Evolutionary conservation across 1,140 invertebrate species (phyloP).

Genomic region (Danaus plexippus): DNA sequence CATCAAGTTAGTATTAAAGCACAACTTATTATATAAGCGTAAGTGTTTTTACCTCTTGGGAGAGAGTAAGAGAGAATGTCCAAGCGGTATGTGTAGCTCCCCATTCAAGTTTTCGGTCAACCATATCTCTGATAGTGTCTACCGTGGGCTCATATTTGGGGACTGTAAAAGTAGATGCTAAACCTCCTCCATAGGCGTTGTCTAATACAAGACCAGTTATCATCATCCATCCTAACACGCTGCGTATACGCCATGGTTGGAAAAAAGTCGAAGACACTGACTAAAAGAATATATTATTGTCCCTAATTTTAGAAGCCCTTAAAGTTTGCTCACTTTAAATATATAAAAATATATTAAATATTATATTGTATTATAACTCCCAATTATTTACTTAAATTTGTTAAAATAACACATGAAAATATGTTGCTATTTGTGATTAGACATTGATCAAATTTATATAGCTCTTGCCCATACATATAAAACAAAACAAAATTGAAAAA

Average conservation of each 20-base stretch:
- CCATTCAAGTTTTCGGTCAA: constrained; percentile 68
- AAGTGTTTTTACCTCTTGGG: constrained; percentile 48
- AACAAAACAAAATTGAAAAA: too few relatives aligned
- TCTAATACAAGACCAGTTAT: constrained; percentile 65
- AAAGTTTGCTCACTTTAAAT: too few relatives aligned
- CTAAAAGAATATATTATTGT: constrained; percentile 20
- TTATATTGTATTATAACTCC: too few relatives aligned
- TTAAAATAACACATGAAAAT: too few relatives aligned
- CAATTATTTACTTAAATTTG: too few relatives aligned
- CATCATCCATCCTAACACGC: constrained; percentile 58
- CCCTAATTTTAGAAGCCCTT: too few relatives aligned
- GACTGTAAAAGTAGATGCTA: constrained; percentile 72
- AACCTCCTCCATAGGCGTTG: constrained; percentile 71
- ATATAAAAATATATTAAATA: too few relatives aligned
- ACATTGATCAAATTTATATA: too few relatives aligned
- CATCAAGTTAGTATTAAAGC: not conserved
- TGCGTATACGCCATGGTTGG: constrained; percentile 43
- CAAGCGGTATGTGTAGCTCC: constrained; percentile 73
- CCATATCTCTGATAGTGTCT: constrained; percentile 69
- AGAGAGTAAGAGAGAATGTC: constrained; percentile 69
- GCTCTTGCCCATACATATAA: too few relatives aligned
- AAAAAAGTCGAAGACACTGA: constrained; percentile 34
- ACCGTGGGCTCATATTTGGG: constrained; percentile 70
- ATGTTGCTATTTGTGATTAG: too few relatives aligned
- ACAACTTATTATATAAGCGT: constrained; percentile 1